These are phyloP conservation scores for Tupaia tana DNA, from an alignment of 2,113 vertebrate species.

Conservation along the genomic window DNA sequence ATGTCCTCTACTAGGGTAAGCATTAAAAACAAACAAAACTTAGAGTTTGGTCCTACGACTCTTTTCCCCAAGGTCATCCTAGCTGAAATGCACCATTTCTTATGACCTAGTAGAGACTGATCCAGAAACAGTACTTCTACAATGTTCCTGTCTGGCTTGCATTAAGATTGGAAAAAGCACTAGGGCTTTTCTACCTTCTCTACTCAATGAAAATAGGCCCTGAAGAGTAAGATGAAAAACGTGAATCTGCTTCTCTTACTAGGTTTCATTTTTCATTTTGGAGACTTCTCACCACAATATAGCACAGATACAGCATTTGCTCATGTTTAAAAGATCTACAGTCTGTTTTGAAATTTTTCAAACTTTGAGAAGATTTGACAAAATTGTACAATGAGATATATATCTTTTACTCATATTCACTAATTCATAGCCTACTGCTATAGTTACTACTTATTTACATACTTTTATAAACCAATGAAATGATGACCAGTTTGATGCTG, in stretches of 20 bases:
- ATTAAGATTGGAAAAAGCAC: background rate
- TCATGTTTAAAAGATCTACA: background rate
- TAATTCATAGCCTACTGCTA: constrained; percentile 17
- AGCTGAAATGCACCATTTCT: background rate
- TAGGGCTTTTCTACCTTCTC: background rate
- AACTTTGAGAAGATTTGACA: background rate
- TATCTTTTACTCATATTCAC: background rate
- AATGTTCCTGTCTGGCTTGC: background rate
- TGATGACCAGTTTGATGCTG: background rate
- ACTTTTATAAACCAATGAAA: background rate
- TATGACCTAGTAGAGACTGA: background rate
- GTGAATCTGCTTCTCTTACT: background rate
- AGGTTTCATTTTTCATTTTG: background rate
- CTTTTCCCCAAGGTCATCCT: background rate
- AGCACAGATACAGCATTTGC: background rate
- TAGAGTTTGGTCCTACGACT: background rate
- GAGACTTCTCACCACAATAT: background rate
- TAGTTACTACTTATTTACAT: background rate
- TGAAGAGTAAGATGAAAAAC: background rate
- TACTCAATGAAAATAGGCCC: background rate
- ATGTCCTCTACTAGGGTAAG: background rate
- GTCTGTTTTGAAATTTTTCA: background rate
- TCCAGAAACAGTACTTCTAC: background rate
- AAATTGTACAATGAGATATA: background rate
- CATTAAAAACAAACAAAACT: background rate